phyloP scores from a whole-genome alignment of 2,888 invertebrate genomes.

The Sarcophaga carnaria region DNA sequence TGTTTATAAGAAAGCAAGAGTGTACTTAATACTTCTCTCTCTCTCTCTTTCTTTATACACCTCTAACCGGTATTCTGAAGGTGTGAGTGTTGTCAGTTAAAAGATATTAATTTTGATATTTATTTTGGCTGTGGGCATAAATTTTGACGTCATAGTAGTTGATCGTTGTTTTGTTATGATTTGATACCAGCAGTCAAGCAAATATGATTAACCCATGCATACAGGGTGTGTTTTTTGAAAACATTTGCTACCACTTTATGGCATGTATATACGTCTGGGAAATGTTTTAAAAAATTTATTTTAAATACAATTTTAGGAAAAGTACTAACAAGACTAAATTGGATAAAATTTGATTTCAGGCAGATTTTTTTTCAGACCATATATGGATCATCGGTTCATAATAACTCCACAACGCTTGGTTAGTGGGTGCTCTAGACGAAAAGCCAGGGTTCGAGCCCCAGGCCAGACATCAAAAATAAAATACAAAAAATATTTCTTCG shows the following conservation, averaged over 20 bases:
- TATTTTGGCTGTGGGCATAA: neutral
- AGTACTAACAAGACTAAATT: no score
- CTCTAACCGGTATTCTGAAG: neutral
- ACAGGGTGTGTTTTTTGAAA: neutral
- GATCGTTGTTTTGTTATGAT: neutral
- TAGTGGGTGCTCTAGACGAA: no score
- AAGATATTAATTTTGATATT: neutral
- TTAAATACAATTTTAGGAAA: no score
- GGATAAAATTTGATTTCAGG: no score
- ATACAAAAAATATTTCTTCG: no score
- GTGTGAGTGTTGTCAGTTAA: neutral
- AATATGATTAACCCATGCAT: neutral
- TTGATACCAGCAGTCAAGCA: neutral
- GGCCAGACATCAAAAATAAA: no score
- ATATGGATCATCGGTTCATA: no score
- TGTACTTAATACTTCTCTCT: neutral
- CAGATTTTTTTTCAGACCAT: no score
- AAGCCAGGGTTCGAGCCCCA: no score
- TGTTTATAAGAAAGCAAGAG: neutral
- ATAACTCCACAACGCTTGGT: no score
- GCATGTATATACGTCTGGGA: neutral
- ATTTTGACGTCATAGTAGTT: neutral
- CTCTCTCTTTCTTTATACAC: neutral
- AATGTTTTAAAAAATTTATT: neutral
- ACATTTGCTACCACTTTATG: neutral